Percentiles rank a stretch among this genome's conserved stretches.
Conservation (phyloP, 2,888 invertebrate species). For the Melinopterus prodromus region DNA sequence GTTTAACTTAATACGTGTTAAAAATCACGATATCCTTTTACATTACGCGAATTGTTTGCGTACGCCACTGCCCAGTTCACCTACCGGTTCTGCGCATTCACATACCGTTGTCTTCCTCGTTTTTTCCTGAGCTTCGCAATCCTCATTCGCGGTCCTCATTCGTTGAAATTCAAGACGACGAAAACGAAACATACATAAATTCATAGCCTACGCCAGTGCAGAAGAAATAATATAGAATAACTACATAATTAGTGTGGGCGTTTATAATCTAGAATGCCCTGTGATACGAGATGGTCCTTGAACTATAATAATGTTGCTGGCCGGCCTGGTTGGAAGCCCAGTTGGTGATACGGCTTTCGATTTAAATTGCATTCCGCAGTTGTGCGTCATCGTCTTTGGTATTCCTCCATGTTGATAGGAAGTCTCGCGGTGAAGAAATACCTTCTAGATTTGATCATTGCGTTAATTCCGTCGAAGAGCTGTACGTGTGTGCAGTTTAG, state of each 20-base stretch:
- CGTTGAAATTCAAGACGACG: too few relatives aligned
- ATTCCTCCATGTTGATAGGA: background rate
- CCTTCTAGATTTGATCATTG: background rate
- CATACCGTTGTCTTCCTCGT: too few relatives aligned
- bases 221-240: background rate
- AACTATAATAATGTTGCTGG: slow-evolving; percentile 4
- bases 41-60: too few relatives aligned
- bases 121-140: too few relatives aligned
- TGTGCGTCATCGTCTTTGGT: background rate
- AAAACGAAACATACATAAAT: too few relatives aligned
- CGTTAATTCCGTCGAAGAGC: background rate
- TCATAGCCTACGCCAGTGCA: background rate
- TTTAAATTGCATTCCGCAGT: background rate
- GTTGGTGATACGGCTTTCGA: background rate
- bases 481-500: too few relatives aligned
- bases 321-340: background rate
- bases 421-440: background rate
- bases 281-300: slow-evolving; percentile 4
- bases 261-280: background rate
- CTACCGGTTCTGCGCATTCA: too few relatives aligned
- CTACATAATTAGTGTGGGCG: background rate
- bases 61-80: too few relatives aligned
- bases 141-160: too few relatives aligned
- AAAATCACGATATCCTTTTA: too few relatives aligned
- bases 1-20: too few relatives aligned